Percentiles rank a stretch among this genome's conserved stretches.
These are phyloP conservation scores for Bombylius discolor DNA, from an alignment of 2,888 invertebrate genomes.

Conservation along the genomic window DNA sequence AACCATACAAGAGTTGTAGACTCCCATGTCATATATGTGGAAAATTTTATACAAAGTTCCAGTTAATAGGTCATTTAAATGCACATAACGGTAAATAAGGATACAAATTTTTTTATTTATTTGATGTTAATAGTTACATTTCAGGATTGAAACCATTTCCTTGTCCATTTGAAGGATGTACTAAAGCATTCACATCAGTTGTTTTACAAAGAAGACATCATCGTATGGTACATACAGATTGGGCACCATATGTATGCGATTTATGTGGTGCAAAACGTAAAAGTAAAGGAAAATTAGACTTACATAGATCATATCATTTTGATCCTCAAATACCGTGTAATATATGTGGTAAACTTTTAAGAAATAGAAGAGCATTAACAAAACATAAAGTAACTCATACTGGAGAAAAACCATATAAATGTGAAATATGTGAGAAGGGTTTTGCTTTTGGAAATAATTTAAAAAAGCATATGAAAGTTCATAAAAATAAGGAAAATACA, in stretches of 20 bases:
- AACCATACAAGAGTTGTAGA: no score
- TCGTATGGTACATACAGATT: neutral
- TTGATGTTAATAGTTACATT: neutral
- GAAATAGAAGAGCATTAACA: neutral
- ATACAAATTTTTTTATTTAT: neutral
- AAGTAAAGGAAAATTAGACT: neutral
- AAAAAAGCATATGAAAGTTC: no score
- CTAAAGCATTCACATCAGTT: neutral
- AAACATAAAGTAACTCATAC: neutral
- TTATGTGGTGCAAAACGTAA: neutral
- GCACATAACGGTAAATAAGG: neutral
- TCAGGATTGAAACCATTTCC: neutral
- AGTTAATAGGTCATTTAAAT: neutral
- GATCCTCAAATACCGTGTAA: constrained; percentile 1
- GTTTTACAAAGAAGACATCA: neutral
- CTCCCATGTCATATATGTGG: neutral
- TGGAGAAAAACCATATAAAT: no score
- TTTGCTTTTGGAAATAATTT: no score
- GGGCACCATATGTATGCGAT: neutral
- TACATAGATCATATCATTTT: neutral
- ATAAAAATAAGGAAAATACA: no score
- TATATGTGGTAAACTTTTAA: constrained; percentile 1
- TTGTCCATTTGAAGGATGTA: neutral
- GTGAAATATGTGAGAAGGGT: no score
- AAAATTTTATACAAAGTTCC: neutral